Evolutionary conservation across 2,888 invertebrate genomes (phyloP).

Genomic region (Caenorhabditis angaria): DNA sequence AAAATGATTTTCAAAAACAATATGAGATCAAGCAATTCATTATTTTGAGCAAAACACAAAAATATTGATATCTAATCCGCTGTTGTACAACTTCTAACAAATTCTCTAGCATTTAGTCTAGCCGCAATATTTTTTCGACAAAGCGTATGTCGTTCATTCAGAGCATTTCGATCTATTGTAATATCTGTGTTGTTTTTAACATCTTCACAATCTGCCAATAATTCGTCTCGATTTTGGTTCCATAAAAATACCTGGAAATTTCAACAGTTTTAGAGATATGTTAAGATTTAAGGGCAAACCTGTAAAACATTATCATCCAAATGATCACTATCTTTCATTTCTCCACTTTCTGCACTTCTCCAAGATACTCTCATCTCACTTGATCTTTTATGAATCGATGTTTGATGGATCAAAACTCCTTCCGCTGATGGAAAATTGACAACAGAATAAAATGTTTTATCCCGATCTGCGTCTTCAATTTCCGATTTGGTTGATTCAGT

Average conservation of each 20-base stretch:
- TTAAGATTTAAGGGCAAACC: conserved; percentile 24
- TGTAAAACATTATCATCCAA: conserved; percentile 66
- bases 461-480: background rate
- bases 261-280: background rate
- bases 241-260: conserved; percentile 54
- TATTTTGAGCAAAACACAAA: background rate
- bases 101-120: conserved; percentile 50
- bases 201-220: conserved; percentile 53
- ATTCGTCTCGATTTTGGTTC: conserved; percentile 44
- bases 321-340: conserved; percentile 64
- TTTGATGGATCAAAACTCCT: conserved; percentile 65
- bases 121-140: conserved; percentile 49
- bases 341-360: conserved; percentile 63
- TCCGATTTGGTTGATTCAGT: background rate
- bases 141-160: conserved; percentile 53
- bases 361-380: conserved; percentile 60
- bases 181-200: conserved; percentile 57
- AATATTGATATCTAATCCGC: conserved; percentile 44
- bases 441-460: conserved; percentile 28
- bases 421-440: conserved; percentile 66
- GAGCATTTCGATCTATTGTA: conserved; percentile 57
- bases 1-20: too few species aligned
- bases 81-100: conserved; percentile 64
- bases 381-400: conserved; percentile 46
- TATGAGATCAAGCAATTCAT: conserved; percentile 1